A percentile compares a stretch with the other conserved stretches of the same genome.
Conservation (phyloP, 1,140 invertebrate species). For the Drosophila pruinosa region DNA sequence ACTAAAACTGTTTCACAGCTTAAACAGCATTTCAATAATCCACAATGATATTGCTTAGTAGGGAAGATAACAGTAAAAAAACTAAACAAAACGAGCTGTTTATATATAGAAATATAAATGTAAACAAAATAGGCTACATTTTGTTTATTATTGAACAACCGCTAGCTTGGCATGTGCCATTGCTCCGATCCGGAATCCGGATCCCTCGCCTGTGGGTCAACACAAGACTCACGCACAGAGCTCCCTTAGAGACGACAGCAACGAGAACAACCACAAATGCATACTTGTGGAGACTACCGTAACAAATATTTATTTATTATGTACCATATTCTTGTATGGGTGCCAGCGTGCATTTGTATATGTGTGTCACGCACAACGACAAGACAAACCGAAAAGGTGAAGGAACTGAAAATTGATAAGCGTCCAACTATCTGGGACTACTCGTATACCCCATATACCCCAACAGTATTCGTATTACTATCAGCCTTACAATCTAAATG, state of each 20-base stretch:
- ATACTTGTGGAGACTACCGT: slow-evolving; percentile 17
- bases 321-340: neutral
- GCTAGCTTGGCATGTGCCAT: slow-evolving; percentile 45
- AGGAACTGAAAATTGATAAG: slow-evolving; percentile 43
- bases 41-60: slow-evolving; percentile 1
- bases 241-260: neutral
- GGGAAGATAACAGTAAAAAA: neutral
- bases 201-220: slow-evolving; percentile 25
- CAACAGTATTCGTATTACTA: neutral
- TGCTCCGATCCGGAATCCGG: neutral
- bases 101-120: slow-evolving; percentile 23
- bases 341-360: slow-evolving; percentile 5
- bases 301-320: slow-evolving; percentile 40
- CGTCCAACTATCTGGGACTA: neutral
- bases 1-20: neutral
- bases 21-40: slow-evolving; percentile 13
- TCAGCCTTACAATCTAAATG: slow-evolving; percentile 23
- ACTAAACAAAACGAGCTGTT: slow-evolving; percentile 15
- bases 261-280: neutral
- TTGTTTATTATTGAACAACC: slow-evolving; percentile 40
- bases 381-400: slow-evolving; percentile 28
- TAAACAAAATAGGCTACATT: slow-evolving; percentile 42
- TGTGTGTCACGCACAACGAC: slow-evolving; percentile 42
- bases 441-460: too few species aligned
- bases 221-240: slow-evolving; percentile 19